Evolutionary conservation across 2,888 invertebrate genomes (phyloP).

Genomic region (Terebella lapidaria): DNA sequence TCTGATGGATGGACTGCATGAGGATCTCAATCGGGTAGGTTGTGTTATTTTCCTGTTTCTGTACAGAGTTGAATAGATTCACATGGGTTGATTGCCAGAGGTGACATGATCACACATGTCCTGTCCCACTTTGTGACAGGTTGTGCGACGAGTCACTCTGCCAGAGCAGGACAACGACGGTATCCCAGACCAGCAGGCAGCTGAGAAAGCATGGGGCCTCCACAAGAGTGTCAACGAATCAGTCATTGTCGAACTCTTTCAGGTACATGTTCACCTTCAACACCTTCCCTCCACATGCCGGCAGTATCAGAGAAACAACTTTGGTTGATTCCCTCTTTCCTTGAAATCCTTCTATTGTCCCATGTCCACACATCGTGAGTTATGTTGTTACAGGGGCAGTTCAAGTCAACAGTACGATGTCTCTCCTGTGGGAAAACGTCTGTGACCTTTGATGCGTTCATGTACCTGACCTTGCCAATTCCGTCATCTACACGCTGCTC

Average conservation of each 20-base stretch:
- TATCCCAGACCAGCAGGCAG: conserved; percentile 37
- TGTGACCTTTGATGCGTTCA: conserved; percentile 81
- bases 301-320: no score
- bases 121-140: conserved; percentile 25
- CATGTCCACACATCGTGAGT: neutral
- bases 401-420: conserved; percentile 76
- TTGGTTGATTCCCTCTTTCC: no score
- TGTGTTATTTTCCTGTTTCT: no score
- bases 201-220: conserved; percentile 67
- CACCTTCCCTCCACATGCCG: neutral
- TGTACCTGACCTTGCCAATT: conserved; percentile 73
- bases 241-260: conserved; percentile 72
- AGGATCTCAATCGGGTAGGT: conserved; percentile 68
- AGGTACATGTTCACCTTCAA: conserved; percentile 54
- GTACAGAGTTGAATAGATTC: neutral
- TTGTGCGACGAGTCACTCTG: conserved; percentile 38
- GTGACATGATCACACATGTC: neutral
- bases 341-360: no score
- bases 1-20: conserved; percentile 78
- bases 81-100: neutral
- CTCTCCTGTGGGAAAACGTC: conserved; percentile 69
- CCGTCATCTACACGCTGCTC: conserved; percentile 34
- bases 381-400: conserved; percentile 61
- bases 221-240: conserved; percentile 69
- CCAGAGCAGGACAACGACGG: conserved; percentile 49